Evolutionary conservation across 2,113 vertebrate species (phyloP).

Genomic region (Aegithalos caudatus): DNA sequence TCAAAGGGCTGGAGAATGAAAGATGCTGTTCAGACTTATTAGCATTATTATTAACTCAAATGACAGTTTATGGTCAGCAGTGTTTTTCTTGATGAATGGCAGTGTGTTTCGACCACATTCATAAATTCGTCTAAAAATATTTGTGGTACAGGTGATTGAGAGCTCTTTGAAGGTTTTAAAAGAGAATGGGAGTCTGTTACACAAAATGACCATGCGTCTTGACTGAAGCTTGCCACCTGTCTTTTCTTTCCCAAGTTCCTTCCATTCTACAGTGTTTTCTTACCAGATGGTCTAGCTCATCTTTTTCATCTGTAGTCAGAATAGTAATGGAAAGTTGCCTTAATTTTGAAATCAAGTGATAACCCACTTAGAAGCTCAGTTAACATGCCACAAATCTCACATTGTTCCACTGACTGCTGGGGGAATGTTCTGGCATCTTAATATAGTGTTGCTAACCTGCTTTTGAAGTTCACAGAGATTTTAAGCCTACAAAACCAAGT

Average conservation of each 20-base stretch:
- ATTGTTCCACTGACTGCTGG: not conserved
- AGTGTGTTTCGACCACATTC: not conserved
- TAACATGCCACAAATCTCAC: not conserved
- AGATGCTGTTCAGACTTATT: not conserved
- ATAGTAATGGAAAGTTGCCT: not conserved
- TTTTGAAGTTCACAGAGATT: not conserved
- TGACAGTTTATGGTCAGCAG: not conserved
- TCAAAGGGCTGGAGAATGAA: constrained; percentile 7
- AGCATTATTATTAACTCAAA: constrained; percentile 2
- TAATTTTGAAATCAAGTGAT: not conserved
- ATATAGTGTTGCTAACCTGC: not conserved
- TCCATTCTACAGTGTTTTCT: not conserved
- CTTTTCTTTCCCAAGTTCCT: not conserved
- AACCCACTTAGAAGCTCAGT: not conserved
- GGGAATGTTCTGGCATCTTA: not conserved
- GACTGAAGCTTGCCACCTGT: not conserved
- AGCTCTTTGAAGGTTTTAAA: not conserved
- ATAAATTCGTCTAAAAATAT: not conserved
- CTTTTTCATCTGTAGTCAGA: not conserved
- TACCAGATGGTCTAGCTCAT: not conserved
- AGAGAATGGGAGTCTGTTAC: not conserved
- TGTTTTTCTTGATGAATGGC: not conserved
- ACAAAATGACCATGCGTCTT: not conserved
- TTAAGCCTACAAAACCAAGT: not conserved
- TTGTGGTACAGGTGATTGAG: not conserved